Evolutionary conservation across 2,888 invertebrate species (phyloP).

Genomic region (Heliconius erato): DNA sequence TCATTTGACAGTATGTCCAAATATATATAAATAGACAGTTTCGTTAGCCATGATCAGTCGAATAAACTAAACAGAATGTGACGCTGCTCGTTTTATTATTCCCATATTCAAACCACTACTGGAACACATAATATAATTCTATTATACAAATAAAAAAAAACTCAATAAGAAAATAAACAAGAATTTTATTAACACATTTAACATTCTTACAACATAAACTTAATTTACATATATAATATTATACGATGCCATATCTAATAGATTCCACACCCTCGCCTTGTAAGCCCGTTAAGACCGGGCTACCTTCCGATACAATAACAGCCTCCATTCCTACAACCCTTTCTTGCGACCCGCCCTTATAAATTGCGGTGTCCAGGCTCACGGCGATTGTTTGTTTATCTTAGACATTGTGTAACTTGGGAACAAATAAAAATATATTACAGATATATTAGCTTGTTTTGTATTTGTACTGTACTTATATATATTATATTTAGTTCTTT

Average conservation of each 20-base stretch:
- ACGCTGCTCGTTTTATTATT: too few relatives aligned
- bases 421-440: constrained; percentile 50
- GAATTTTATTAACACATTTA: background rate
- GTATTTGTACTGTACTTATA: background rate
- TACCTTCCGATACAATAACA: constrained; percentile 86
- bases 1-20: too few relatives aligned
- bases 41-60: too few relatives aligned
- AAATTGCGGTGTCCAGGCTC: constrained; percentile 83
- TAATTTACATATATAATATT: background rate
- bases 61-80: too few relatives aligned
- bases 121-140: too few relatives aligned
- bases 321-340: constrained; percentile 74
- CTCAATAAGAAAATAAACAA: background rate
- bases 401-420: constrained; percentile 62
- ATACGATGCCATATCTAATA: constrained; percentile 42
- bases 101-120: too few relatives aligned
- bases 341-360: constrained; percentile 76
- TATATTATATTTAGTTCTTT: background rate
- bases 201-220: background rate
- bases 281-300: constrained; percentile 68
- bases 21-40: too few relatives aligned
- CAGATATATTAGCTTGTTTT: constrained; percentile 2
- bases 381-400: constrained; percentile 65
- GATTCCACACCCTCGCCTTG: constrained; percentile 12
- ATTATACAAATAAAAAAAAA: too few relatives aligned